Evolutionary conservation across 2,113 vertebrate species (phyloP).

Genomic region (human (Homo sapiens)): DNA sequence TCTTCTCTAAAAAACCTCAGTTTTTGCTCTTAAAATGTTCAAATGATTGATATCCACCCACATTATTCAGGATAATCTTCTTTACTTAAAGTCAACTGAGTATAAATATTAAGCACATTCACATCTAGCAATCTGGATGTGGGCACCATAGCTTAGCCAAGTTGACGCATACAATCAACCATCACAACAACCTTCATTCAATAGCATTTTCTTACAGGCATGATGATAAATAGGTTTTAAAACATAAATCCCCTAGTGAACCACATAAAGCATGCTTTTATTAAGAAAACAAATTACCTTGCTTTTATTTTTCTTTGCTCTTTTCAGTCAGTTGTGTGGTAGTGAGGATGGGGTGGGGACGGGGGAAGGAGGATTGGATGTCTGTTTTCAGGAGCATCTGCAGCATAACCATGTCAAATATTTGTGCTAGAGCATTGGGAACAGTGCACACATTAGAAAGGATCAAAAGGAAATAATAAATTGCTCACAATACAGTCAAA

Average conservation of each 20-base stretch:
- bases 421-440: neutral
- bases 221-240: neutral
- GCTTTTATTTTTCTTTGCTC: slow-evolving; percentile 10
- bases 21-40: neutral
- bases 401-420: neutral
- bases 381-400: neutral
- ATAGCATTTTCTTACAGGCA: neutral
- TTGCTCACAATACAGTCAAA: neutral
- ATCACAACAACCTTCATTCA: neutral
- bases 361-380: neutral
- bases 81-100: slow-evolving; percentile 3
- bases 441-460: neutral
- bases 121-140: neutral
- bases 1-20: neutral
- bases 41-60: neutral
- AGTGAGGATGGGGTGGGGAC: too few relatives aligned
- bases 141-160: neutral
- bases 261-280: neutral
- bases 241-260: neutral
- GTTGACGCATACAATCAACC: neutral
- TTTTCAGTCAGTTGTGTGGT: slow-evolving; percentile 1
- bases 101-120: slow-evolving; percentile 22
- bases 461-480: neutral
- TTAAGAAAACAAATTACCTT: neutral
- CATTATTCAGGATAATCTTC: neutral